Percentiles rank a stretch among this genome's conserved stretches.
Conservation (phyloP, 2,797 vertebrate species). For the Sebastes cheni region DNA sequence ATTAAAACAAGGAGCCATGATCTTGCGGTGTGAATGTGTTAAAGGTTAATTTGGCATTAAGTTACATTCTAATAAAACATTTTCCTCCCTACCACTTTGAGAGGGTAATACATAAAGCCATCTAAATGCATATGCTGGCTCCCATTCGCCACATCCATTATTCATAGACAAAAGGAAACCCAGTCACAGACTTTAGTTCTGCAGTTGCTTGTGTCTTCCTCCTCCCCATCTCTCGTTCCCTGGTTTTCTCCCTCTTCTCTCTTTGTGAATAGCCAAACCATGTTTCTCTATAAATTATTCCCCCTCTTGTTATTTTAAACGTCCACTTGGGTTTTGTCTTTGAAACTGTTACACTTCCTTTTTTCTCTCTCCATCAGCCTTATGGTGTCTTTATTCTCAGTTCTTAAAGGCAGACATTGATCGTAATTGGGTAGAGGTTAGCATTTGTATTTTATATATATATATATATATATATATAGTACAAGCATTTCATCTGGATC, state of each 20-base stretch:
- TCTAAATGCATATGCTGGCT: conserved; percentile 74
- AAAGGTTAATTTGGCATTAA: conserved; percentile 70
- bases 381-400: not conserved
- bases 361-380: not conserved
- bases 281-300: conserved; percentile 26
- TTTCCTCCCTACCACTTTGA: conserved; percentile 45
- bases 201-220: conserved; percentile 35
- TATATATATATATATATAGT: not conserved
- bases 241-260: not conserved
- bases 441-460: not conserved
- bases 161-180: conserved; percentile 63
- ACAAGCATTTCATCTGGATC: not conserved
- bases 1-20: conserved; percentile 30
- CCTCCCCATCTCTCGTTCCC: not conserved
- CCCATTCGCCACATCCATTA: conserved; percentile 65
- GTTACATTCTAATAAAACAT: conserved; percentile 61
- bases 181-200: conserved; percentile 51
- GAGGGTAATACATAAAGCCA: conserved; percentile 61
- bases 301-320: conserved; percentile 19
- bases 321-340: conserved; percentile 44
- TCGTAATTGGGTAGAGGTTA: conserved; percentile 3
- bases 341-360: conserved; percentile 9
- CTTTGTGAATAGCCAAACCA: not conserved
- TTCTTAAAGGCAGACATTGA: conserved; percentile 6
- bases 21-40: conserved; percentile 41